These are phyloP conservation scores for Noturus placidus DNA, from an alignment of 2,113 vertebrate genomes.

Conservation along the genomic window DNA sequence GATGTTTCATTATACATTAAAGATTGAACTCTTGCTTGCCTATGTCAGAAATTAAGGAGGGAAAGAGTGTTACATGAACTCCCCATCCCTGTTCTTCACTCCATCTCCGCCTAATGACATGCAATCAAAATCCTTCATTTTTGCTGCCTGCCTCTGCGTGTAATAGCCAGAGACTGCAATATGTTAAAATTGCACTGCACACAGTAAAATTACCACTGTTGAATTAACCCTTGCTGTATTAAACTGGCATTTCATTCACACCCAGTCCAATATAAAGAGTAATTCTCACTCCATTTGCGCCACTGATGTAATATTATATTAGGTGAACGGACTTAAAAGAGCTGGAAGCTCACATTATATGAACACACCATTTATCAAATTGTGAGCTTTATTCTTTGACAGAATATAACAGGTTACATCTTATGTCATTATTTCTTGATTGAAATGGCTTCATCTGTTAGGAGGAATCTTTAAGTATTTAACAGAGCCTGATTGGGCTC, in stretches of 20 bases:
- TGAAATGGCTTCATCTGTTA: constrained; percentile 33
- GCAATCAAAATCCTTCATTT: constrained; percentile 46
- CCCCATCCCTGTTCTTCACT: constrained; percentile 21
- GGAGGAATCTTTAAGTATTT: constrained; percentile 12
- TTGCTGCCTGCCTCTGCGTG: constrained; percentile 39
- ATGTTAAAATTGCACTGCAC: constrained; percentile 32
- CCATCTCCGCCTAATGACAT: constrained; percentile 34
- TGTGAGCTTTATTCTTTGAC: constrained; percentile 20
- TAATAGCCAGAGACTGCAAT: constrained; percentile 40
- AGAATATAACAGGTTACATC: constrained; percentile 23
- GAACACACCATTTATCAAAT: constrained; percentile 13
- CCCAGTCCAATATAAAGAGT: constrained; percentile 7
- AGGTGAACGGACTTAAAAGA: constrained; percentile 9
- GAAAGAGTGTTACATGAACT: constrained; percentile 19
- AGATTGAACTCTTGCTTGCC: constrained; percentile 50
- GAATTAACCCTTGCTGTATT: constrained; percentile 43
- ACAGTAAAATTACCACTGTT: constrained; percentile 36
- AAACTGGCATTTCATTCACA: constrained; percentile 22
- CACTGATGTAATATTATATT: constrained; percentile 3
- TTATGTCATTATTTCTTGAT: constrained; percentile 22
- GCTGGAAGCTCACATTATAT: neutral
- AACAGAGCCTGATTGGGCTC: constrained; percentile 18
- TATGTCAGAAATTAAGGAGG: constrained; percentile 33
- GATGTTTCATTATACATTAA: constrained; percentile 64
- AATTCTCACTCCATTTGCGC: constrained; percentile 9